phyloP scores from a whole-genome alignment of 2,888 invertebrate genomes.

The Hirtodrosophila cameraria region DNA sequence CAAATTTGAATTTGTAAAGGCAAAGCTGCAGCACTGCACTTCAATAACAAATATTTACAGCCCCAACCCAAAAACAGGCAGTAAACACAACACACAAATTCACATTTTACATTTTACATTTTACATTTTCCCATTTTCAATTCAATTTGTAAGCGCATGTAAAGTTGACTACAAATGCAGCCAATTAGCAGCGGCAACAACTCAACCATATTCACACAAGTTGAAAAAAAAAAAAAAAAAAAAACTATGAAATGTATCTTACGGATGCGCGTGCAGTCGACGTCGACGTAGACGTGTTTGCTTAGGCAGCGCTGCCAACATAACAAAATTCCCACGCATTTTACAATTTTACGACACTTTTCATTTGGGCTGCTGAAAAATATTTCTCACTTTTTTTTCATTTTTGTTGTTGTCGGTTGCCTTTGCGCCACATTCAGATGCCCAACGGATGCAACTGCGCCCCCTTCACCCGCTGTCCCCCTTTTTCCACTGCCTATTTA shows the following conservation, averaged over 20 bases:
- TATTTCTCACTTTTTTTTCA: constrained; percentile 58
- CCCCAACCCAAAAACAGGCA: constrained; percentile 15
- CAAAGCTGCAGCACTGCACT: constrained; percentile 2
- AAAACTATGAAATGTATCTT: constrained; percentile 51
- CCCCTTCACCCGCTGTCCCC: not conserved
- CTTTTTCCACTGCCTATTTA: constrained; percentile 51
- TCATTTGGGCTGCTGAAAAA: too few species aligned
- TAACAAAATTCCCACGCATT: constrained; percentile 66
- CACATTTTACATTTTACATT: constrained; percentile 21
- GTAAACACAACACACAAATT: constrained; percentile 33
- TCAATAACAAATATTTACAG: constrained; percentile 64
- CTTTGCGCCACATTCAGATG: constrained; percentile 54
- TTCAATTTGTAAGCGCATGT: constrained; percentile 65
- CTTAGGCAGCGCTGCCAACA: constrained; percentile 64
- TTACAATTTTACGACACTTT: constrained; percentile 55
- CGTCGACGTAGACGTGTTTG: constrained; percentile 39
- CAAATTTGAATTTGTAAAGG: constrained; percentile 37
- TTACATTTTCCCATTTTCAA: constrained; percentile 43
- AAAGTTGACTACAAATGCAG: constrained; percentile 70
- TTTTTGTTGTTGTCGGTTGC: too few species aligned
- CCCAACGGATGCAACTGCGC: constrained; percentile 57
- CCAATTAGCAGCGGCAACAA: constrained; percentile 68
- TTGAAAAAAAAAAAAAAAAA: too few species aligned
- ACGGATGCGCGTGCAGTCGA: constrained; percentile 45
- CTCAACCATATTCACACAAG: constrained; percentile 73